These are phyloP conservation scores for Catalaphyllia jardinei DNA, from an alignment of 64 coral and sea anemone species.

Conservation along the genomic window DNA sequence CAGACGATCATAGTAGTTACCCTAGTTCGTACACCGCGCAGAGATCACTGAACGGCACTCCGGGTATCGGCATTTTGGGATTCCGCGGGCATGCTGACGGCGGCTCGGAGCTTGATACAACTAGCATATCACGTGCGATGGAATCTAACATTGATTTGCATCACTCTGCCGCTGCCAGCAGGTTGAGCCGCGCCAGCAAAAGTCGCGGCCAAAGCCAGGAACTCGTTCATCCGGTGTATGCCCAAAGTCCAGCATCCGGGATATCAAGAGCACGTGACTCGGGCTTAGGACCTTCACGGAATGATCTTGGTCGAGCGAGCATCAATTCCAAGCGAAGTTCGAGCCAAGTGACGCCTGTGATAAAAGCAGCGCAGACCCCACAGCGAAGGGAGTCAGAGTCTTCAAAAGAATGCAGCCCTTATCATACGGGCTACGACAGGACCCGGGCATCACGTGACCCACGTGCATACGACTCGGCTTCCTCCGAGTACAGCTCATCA, in stretches of 20 bases:
- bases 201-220: slow-evolving; percentile 69
- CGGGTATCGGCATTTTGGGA: slow-evolving; percentile 66
- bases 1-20: slow-evolving; percentile 18
- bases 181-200: slow-evolving; percentile 73
- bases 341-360: slow-evolving; percentile 39
- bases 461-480: slow-evolving; percentile 95
- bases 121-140: slow-evolving; percentile 64
- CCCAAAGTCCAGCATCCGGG: slow-evolving; percentile 25
- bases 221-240: slow-evolving; percentile 41
- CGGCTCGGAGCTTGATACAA: slow-evolving; percentile 84
- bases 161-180: slow-evolving; percentile 51
- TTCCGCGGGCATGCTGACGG: slow-evolving; percentile 85
- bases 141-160: slow-evolving; percentile 76
- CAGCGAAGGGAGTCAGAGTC: slow-evolving; percentile 56
- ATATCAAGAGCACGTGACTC: slow-evolving; percentile 51
- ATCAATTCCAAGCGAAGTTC: slow-evolving; percentile 47
- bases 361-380: background rate
- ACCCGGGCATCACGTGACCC: slow-evolving; percentile 55
- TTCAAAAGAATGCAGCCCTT: slow-evolving; percentile 68
- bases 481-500: slow-evolving; percentile 99
- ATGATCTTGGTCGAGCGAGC: slow-evolving; percentile 50
- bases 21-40: slow-evolving; percentile 25
- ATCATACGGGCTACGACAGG: slow-evolving; percentile 67
- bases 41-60: slow-evolving; percentile 65
- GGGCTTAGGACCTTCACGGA: slow-evolving; percentile 54